These are phyloP conservation scores for Ciconia maguari DNA, from an alignment of 2,113 vertebrate genomes.

Conservation along the genomic window DNA sequence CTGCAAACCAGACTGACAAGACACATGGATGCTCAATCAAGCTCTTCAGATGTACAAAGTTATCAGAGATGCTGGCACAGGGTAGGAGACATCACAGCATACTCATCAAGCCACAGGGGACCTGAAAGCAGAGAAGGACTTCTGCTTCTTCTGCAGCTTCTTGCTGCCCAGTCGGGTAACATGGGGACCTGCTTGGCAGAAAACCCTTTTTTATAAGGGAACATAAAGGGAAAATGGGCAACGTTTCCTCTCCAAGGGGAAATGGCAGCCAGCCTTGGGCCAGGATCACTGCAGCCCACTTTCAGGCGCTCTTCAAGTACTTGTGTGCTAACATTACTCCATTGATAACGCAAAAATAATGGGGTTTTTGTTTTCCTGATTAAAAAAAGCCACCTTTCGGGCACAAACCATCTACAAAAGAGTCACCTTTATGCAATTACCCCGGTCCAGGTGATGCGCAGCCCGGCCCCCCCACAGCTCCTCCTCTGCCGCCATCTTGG, in stretches of 20 bases:
- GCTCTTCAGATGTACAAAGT: neutral
- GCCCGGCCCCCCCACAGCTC: neutral
- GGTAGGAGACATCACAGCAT: neutral
- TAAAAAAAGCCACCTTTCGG: too few relatives aligned
- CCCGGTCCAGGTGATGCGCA: neutral
- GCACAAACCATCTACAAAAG: neutral
- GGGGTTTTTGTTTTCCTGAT: neutral
- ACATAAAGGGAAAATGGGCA: neutral
- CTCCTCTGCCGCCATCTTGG: neutral
- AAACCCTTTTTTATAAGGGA: neutral
- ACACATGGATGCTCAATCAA: neutral
- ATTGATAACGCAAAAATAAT: accelerated
- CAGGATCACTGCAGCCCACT: accelerated
- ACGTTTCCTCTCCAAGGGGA: neutral
- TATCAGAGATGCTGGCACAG: neutral
- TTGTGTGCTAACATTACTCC: neutral
- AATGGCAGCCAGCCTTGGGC: accelerated
- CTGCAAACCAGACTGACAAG: neutral
- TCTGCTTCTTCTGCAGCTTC: neutral
- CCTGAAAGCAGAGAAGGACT: neutral
- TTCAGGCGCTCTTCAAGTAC: neutral
- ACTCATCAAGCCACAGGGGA: neutral
- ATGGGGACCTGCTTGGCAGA: accelerated
- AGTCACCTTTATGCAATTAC: neutral
- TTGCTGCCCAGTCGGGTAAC: accelerated